Evolutionary conservation across 2,888 invertebrate species (phyloP), one percentile per base, ranked within the genome.

Genomic region (Aelia acuminata): DNA sequence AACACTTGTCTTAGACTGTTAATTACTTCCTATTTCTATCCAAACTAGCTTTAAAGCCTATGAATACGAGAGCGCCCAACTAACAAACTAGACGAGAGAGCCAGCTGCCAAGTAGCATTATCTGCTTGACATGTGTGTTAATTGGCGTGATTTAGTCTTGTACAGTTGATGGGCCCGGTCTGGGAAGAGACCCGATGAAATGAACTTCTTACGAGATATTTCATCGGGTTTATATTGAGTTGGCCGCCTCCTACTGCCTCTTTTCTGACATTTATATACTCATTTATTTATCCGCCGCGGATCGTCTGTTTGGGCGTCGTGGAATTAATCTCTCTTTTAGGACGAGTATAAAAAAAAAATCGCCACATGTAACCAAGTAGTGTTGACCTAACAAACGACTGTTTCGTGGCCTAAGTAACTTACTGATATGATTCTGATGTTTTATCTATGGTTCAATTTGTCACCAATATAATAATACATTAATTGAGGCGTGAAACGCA

Each of bases 71-170:
- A 35, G 15, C 10, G 7, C 0, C 63, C 1, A 35, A 35, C 63
- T 70, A 70, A 70, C 31, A 70, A 70, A 70, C 63, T 35, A 70
- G 63, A 63, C 31, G 15, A 31, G 63, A 63, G 31, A 63, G 31
- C 5, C 53, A 63, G 31, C 31, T 70, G 63, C 63, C 63, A 70
- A 70, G 20, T 1, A 13, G 5, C 20, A 70, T 70, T 70, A 70
- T 18, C 63, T 70, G 63, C 18, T 70, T 70, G 63, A 70, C 63
- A 70, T 18, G 35, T 70, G 31, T 70, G 63, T 70, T 70, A 70
- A 70, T 70, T 70, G 63, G 31, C 31, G 35, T 31, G 63, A 70
- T 70, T 70, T 35, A 70, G 7, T 35, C 63, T 31, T 18, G 31
- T 63, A 63, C 31, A 8, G 4, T 70, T 63, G 63, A 63, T 63